Percentiles rank a stretch among this genome's conserved stretches.
These are phyloP conservation scores for Trachelipus rathkii DNA, from an alignment of 1,140 invertebrate genomes.

Conservation along the genomic window DNA sequence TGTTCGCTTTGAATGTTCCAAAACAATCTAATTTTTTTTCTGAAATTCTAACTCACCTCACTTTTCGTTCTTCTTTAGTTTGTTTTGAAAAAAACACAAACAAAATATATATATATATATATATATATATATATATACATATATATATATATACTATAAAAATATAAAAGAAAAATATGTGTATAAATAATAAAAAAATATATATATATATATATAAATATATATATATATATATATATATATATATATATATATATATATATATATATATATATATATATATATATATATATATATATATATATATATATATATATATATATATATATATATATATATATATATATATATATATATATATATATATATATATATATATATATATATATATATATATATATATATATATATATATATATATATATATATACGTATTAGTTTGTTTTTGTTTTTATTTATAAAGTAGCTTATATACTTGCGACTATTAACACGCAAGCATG, in stretches of 20 bases:
- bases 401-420: slow-evolving; percentile 19
- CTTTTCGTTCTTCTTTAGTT: too few relatives aligned
- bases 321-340: slow-evolving; percentile 9
- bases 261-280: slow-evolving; percentile 8
- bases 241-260: slow-evolving; percentile 17
- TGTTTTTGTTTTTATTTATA: background rate
- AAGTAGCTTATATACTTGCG: background rate
- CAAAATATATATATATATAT: too few relatives aligned
- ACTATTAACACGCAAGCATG: background rate
- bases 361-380: slow-evolving; percentile 20
- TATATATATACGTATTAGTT: background rate
- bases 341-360: slow-evolving; percentile 18
- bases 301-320: slow-evolving; percentile 17
- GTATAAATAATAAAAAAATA: background rate
- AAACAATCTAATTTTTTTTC: too few relatives aligned
- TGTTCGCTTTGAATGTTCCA: too few relatives aligned
- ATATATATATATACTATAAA: too few relatives aligned
- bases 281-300: slow-evolving; percentile 20
- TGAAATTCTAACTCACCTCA: too few relatives aligned
- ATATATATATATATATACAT: too few relatives aligned
- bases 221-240: slow-evolving; percentile 20
- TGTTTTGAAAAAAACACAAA: too few relatives aligned
- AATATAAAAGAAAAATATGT: too few relatives aligned
- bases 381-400: slow-evolving; percentile 19
- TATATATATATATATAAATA: slow-evolving; percentile 4